Evolutionary conservation across 2,113 vertebrate genomes (phyloP), one percentile per base, ranked within the genome.

Genomic region (Pseudolaguvia tuberculata): DNA sequence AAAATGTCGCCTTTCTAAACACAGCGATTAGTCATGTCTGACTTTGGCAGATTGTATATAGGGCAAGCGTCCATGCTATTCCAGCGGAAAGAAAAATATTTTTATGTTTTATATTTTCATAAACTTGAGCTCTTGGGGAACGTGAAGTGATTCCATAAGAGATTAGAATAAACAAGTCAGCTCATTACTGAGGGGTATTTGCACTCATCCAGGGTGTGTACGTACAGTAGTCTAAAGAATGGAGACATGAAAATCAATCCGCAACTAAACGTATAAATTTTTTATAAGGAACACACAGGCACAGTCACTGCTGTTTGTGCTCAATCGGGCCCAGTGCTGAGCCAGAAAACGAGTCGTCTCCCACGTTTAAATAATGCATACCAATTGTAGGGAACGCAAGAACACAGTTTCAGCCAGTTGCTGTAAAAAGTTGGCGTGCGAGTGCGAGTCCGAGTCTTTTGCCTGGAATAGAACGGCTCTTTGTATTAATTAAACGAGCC

Each of bases 401-500:
- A 77, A 83, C 81, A 72, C 73, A 77, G 82, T 78, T 81, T 78
- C 78, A 81, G 78, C 84, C 66, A 62, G 78, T 53, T 80, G 78
- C 82, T 79, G 77, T 77, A 80, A 77, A 59, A 78, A 69, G 74
- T 76, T 66, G 13, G 25, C 57, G 58, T 51, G 67, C 62, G 14
- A 10, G 63, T 42, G 50, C 70, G 14, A 52, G 75, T 52, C 23
- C 70, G 80, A 72, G 72, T 72, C 29, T 62, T 79, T 47, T 67
- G 71, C 70, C 75, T 80, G 78, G 70, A 83, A 79, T 78, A 80
- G 76, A 79, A 67, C 53, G 79, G 82, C 82, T 84, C 85, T 88
- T 88, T 86, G 83, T 85, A 86, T 83, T 88, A 88, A 89, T 90
- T 90, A 89, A 88, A 89, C 85, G 82, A 55, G 78, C 73, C 81